Base-by-base conservation (phyloP, 2,888 invertebrate species). In the Hyalella azteca region DNA sequence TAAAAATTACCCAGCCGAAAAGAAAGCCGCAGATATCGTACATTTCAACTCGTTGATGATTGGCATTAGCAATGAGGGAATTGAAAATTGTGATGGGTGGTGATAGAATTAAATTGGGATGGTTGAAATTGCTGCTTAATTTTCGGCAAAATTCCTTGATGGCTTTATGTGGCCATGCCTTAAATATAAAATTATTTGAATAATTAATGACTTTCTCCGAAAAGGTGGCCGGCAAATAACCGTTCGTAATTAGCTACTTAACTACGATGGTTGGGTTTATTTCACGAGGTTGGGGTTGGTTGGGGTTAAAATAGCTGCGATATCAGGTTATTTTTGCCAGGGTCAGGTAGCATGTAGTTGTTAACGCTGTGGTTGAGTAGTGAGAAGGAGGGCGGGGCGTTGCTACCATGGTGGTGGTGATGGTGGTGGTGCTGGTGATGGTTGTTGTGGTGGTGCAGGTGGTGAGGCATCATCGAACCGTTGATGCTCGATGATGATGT, bases 301-400 rank as follows among this genome's bases (percentile, higher is more conserved):
- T n/a, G 15, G 36, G 26, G 66, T 80, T 78, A 83, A 78, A 83
- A 83, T 59, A 83, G 79, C 79, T 83, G 83, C 26, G 83, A 83
- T 73, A 83, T 83, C 77, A 83, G 81, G 73, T 83, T 83, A 60
- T 78, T 79, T 79, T 83, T 83, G 77, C 81, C 66, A 49, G 81
- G 83, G 79, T 83, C 83, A 1, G 83, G 83, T 40, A 83, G 79
- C 83, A 83, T 81, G 80, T 83, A 83, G 77, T 83, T 83, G 77
- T 83, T 83, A 54, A 83, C 83, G 76, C 81, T 83, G 78, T 83
- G 83, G 81, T 83, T 83, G 59, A 83, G 81, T 54, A 83, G 81
- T 45, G 83, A 83, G 73, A 83, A 83, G 45, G 81, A 81, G 0
- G 83, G 83, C 3, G 81, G 81, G 45, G 29, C 4, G 75, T 75